Evolutionary conservation across 2,888 invertebrate species (phyloP).

Genomic region (Agrochola circellaris): DNA sequence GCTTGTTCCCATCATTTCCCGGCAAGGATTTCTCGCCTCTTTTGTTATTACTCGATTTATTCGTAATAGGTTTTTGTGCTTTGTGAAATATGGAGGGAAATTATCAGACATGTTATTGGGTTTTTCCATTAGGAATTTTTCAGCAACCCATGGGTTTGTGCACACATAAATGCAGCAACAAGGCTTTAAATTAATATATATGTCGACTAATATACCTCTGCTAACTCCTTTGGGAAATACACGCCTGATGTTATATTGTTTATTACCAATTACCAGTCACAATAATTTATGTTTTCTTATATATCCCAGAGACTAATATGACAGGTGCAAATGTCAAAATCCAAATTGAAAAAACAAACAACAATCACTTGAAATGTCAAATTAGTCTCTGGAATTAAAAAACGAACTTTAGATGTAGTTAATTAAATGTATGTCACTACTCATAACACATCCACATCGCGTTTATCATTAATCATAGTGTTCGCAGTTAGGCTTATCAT

Average conservation of each 20-base stretch:
- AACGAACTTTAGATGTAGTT: background rate
- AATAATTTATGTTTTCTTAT: background rate
- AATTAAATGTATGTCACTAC: background rate
- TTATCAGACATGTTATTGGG: slow-evolving; percentile 7
- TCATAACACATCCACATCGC: background rate
- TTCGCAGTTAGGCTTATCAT: background rate
- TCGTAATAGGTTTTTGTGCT: slow-evolving; percentile 41
- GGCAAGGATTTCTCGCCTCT: slow-evolving; percentile 43
- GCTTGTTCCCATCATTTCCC: slow-evolving; percentile 49
- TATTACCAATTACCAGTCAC: background rate
- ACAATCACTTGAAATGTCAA: no score
- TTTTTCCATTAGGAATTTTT: background rate
- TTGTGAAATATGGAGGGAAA: slow-evolving; percentile 34
- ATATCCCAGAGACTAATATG: no score
- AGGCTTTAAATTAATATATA: background rate
- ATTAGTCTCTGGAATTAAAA: no score
- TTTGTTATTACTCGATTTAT: slow-evolving; percentile 59
- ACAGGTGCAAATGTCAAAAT: no score
- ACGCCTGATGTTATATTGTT: background rate
- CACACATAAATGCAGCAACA: background rate
- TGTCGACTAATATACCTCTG: background rate
- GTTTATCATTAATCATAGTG: background rate
- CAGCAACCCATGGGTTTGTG: background rate
- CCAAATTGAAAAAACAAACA: no score
- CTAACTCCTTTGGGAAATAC: background rate